Conservation (phyloP, 1,140 invertebrate species). For the Cherax destructor region DNA sequence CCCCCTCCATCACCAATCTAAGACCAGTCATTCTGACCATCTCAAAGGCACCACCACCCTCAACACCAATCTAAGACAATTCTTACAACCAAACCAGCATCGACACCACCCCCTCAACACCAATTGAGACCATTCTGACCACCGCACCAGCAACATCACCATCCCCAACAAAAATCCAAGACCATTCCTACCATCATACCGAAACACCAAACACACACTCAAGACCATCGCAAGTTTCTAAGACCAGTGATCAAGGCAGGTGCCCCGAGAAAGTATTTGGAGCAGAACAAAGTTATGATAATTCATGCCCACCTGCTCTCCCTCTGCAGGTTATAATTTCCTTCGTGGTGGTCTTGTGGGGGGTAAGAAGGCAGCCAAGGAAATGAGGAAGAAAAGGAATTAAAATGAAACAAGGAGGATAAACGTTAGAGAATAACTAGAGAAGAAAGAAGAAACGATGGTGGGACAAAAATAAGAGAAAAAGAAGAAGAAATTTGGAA, state of each 20-base stretch:
- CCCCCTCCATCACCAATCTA: no score
- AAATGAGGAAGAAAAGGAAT: background rate
- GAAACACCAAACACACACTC: background rate
- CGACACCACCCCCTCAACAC: background rate
- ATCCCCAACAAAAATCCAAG: background rate
- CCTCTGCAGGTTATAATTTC: slow-evolving; percentile 15
- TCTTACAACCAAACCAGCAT: background rate
- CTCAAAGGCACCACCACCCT: no score
- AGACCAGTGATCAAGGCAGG: background rate
- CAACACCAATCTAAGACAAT: no score
- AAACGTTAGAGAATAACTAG: background rate
- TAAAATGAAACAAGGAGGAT: background rate
- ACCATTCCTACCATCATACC: background rate
- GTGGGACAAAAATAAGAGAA: no score
- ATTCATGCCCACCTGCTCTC: slow-evolving; percentile 33
- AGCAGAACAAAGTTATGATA: slow-evolving; percentile 46
- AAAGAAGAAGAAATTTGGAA: no score
- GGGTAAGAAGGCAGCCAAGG: background rate
- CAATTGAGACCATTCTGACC: background rate
- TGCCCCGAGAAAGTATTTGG: slow-evolving; percentile 9
- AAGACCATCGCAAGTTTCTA: background rate
- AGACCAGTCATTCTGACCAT: no score
- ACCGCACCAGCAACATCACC: background rate
- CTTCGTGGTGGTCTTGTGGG: slow-evolving; percentile 16
- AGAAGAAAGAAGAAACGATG: background rate